Evolutionary conservation across 1,140 invertebrate genomes (phyloP).

Genomic region (Drosophila repleta): DNA sequence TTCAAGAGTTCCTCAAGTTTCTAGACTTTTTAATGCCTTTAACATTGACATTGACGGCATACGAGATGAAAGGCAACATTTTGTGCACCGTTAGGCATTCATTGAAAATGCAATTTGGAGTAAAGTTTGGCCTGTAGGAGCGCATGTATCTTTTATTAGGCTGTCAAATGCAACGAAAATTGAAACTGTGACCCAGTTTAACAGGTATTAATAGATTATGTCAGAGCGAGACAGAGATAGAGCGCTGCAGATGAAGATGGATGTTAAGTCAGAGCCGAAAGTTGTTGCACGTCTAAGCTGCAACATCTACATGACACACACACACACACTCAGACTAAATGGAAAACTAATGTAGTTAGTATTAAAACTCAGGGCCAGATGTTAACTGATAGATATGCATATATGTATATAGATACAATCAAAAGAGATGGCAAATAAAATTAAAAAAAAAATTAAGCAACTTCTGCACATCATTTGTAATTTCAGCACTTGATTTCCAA

Average conservation of each 20-base stretch:
- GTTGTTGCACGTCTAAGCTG: constrained; percentile 1
- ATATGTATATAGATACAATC: too few relatives aligned
- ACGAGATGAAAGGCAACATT: background rate
- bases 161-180: constrained; percentile 33
- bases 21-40: background rate
- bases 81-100: background rate
- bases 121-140: background rate
- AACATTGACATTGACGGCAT: background rate
- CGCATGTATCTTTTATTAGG: constrained; percentile 30
- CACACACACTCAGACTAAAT: background rate
- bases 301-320: constrained; percentile 1
- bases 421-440: too few relatives aligned
- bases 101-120: constrained; percentile 5
- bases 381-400: background rate
- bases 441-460: too few relatives aligned
- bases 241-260: background rate
- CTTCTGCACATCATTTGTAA: too few relatives aligned
- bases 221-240: background rate
- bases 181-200: constrained; percentile 40
- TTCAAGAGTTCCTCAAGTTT: too few relatives aligned
- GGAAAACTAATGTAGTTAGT: background rate
- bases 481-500: too few relatives aligned
- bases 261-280: background rate
- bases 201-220: constrained; percentile 33
- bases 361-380: constrained; percentile 7